Conservation (phyloP, 1,140 invertebrate genomes). For the Ips typographus region DNA sequence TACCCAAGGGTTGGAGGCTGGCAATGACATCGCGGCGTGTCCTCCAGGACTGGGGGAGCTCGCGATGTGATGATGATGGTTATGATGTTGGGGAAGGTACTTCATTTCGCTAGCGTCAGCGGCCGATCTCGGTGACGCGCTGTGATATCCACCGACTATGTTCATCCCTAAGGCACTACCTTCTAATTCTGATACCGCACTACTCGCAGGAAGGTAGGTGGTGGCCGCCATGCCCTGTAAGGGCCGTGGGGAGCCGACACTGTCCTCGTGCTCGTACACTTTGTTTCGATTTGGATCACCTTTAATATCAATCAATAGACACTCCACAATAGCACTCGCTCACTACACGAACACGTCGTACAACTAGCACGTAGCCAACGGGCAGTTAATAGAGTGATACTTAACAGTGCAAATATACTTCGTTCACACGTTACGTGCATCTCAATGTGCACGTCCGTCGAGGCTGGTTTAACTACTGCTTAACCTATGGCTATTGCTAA, state of each 20-base stretch:
- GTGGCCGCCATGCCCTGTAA: constrained; percentile 77
- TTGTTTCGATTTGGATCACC: constrained; percentile 49
- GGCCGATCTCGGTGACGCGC: constrained; percentile 74
- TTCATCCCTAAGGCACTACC: constrained; percentile 73
- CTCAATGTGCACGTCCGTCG: constrained; percentile 54
- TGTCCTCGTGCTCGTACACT: constrained; percentile 59
- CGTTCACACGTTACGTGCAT: constrained; percentile 54
- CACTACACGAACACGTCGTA: constrained; percentile 9
- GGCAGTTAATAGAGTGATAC: no score
- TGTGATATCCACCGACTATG: constrained; percentile 67
- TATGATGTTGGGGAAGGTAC: constrained; percentile 85
- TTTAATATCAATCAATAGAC: neutral
- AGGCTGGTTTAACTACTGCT: constrained; percentile 50
- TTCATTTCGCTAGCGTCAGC: constrained; percentile 89
- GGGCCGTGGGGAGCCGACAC: constrained; percentile 62
- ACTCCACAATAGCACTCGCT: neutral
- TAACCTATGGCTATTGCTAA: constrained; percentile 26
- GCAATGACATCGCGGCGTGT: constrained; percentile 60
- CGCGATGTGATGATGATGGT: constrained; percentile 72
- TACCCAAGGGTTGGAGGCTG: constrained; percentile 78
- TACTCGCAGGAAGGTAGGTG: constrained; percentile 80
- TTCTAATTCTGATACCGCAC: constrained; percentile 73
- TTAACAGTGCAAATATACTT: constrained; percentile 18
- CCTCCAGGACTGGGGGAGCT: constrained; percentile 66
- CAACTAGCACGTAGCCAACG: neutral